Evolutionary conservation across 1,140 invertebrate genomes (phyloP), one percentile per base, ranked within the genome.

Genomic region (Drosophila subpulchrella): DNA sequence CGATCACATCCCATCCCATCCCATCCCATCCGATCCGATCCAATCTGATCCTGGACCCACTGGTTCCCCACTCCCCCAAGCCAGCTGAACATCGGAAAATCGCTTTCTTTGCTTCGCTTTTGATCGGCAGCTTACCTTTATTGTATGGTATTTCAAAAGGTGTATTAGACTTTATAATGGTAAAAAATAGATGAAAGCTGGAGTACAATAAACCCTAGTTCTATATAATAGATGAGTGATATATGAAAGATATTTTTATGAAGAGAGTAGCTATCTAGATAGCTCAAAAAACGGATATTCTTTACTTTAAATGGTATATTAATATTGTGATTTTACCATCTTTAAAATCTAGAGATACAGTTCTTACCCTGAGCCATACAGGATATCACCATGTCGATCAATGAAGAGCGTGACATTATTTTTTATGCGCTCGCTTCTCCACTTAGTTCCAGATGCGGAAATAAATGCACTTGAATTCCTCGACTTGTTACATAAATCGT

Each of bases 401-500:
- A 12, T 3, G 0, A 6, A 3, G 11, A 6, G 6, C 13, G 10
- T 12, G 41, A 44, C 7, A 39, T 70, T 61, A 55, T 38, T 77
- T 54, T 72, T 72, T 78, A 63, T 58, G 36, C 41, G 51, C 63
- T 78, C 30, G 75, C 50, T 74, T 57, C 63, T 75, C 79, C 67
- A 65, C 75, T 48, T 77, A 57, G 77, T 67, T 74, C 63, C 42
- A 81, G 84, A 88, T 89, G 84, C 84, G 84, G 84, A 88, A 88
- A 88, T 80, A 84, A 88, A 89, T 72, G 84, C 85, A 82, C 84
- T 80, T 75, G 65, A 78, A 84, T 88, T 88, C 84, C 79, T 84
- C 62, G 53, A 84, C 84, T 89, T 89, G 84, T 89, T 88, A 88
- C 84, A 88, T 89, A 89, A 88, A 84, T 88, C 84, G 84, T 81